These are phyloP conservation scores for Chaetophractus vellerosus DNA, from an alignment of 2,797 vertebrate species.

Conservation along the genomic window DNA sequence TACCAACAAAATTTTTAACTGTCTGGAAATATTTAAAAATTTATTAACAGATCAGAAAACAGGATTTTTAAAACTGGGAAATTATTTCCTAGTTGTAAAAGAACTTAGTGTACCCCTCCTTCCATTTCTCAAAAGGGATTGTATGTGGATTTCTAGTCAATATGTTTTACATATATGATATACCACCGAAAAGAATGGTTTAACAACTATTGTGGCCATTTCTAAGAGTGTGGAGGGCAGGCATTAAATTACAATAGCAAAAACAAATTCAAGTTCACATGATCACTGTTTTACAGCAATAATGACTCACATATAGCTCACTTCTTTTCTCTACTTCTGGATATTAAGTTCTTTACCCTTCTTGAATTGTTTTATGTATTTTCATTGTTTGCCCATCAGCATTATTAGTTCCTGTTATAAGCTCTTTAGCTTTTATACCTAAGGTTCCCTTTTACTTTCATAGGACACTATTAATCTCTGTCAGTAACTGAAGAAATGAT, in stretches of 20 bases:
- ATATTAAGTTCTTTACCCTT: background rate
- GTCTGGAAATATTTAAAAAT: background rate
- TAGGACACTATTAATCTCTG: background rate
- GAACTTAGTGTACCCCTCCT: too few relatives aligned
- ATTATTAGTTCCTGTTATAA: background rate
- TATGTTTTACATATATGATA: background rate
- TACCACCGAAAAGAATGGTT: background rate
- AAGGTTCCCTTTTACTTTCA: background rate
- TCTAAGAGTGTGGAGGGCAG: background rate
- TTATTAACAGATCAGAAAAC: background rate
- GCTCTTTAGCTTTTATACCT: background rate
- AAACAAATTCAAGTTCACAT: background rate
- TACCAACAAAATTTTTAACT: background rate
- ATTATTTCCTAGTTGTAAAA: background rate
- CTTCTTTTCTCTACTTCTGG: background rate
- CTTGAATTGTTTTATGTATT: background rate
- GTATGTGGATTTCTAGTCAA: background rate
- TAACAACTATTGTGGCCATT: background rate
- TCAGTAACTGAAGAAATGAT: slow-evolving; percentile 20
- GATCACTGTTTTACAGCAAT: background rate
- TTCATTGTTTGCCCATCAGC: background rate
- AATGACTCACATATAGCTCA: background rate
- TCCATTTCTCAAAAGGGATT: background rate
- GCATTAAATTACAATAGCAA: background rate
- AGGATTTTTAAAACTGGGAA: background rate